Percentiles rank a stretch among this genome's conserved stretches.
Conservation (phyloP, 23 tunicate species). For the Halocynthia aurantium region DNA sequence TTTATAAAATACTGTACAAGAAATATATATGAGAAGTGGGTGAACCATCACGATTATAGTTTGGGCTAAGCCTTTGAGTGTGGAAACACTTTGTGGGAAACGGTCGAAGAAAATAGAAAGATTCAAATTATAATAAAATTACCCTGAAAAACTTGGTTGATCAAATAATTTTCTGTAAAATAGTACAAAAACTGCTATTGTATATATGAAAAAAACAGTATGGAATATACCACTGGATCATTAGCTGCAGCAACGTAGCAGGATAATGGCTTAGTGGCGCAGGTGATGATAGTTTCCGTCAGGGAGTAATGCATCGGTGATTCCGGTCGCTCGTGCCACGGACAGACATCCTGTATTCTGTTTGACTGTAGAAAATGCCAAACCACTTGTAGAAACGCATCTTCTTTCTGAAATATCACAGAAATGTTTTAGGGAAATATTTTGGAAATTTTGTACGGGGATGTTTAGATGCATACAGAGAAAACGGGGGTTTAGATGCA, state of each 20-base stretch:
- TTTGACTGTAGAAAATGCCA: conserved; percentile 82
- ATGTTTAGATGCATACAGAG: not conserved
- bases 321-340: conserved; percentile 76
- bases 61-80: no score
- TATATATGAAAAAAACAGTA: no score
- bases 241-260: conserved; percentile 56
- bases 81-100: no score
- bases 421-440: not conserved
- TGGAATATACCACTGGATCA: conserved; percentile 31
- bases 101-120: no score
- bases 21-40: no score
- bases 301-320: conserved; percentile 51
- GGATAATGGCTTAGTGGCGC: conserved; percentile 73
- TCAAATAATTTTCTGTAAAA: no score
- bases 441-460: not conserved
- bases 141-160: no score
- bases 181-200: no score
- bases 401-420: conserved; percentile 50
- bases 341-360: conserved; percentile 75
- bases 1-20: no score
- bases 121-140: no score
- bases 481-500: not conserved
- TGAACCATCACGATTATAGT: not conserved
- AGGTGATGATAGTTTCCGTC: conserved; percentile 32
- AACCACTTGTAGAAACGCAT: conserved; percentile 68